Evolutionary conservation across 1,140 invertebrate species (phyloP).

Genomic region (Chlorops oryzae): DNA sequence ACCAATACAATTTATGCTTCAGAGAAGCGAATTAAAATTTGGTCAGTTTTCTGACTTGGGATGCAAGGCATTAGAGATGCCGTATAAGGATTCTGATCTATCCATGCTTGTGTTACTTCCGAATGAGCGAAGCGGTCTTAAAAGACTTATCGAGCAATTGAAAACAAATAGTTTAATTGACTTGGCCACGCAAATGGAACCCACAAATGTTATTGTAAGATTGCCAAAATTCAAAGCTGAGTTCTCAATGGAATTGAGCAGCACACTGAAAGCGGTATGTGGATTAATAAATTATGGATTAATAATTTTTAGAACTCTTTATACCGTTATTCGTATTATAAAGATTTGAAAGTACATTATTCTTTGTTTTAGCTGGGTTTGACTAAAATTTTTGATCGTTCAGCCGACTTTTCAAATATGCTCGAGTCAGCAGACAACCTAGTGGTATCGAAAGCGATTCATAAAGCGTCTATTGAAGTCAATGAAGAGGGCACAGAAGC

Average conservation of each 20-base stretch:
- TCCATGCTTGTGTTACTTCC: constrained; percentile 58
- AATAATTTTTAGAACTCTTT: no score
- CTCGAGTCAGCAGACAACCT: constrained; percentile 46
- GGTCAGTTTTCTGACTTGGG: constrained; percentile 44
- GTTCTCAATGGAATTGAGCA: constrained; percentile 54
- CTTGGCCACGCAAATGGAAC: constrained; percentile 25
- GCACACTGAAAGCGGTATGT: constrained; percentile 53
- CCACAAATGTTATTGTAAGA: constrained; percentile 49
- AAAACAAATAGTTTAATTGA: constrained; percentile 45
- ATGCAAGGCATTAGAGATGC: constrained; percentile 49
- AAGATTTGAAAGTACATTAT: no score
- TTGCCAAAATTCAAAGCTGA: constrained; percentile 71
- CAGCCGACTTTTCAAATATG: constrained; percentile 58
- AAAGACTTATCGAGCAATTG: constrained; percentile 51
- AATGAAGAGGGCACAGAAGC: constrained; percentile 61
- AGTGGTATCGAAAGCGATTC: constrained; percentile 51
- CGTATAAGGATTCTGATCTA: constrained; percentile 50
- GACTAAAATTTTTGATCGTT: constrained; percentile 52
- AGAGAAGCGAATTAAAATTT: constrained; percentile 42
- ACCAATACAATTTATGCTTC: constrained; percentile 49
- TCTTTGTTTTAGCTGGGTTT: constrained; percentile 52
- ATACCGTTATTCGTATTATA: no score
- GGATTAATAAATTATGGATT: no score
- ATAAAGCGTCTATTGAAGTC: constrained; percentile 58
- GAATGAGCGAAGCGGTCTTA: constrained; percentile 51